phyloP scores from a whole-genome alignment of 30 jellyfish, hydroid and myxozoan genomes.

The Cassiopea andromeda region DNA sequence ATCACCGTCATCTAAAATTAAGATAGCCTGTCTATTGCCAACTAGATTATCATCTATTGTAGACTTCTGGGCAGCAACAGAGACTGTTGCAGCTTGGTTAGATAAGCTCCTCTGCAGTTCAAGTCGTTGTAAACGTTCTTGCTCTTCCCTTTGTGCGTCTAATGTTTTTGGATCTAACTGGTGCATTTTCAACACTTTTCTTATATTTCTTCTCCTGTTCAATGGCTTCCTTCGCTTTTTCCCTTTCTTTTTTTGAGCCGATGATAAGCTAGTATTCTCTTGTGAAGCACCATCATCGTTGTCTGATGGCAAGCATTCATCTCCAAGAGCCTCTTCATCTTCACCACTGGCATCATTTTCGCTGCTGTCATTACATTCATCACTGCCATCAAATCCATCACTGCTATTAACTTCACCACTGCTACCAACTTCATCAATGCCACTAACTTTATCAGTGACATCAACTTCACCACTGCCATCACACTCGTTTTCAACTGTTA shows the following conservation, averaged over 20 bases:
- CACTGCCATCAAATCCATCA: neutral
- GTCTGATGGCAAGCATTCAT: neutral
- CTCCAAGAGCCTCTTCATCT: constrained; percentile 13
- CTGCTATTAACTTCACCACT: neutral
- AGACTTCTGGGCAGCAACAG: neutral
- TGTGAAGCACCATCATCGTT: neutral
- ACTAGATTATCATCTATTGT: neutral
- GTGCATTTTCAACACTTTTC: constrained; percentile 66
- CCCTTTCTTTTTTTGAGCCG: neutral
- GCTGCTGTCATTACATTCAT: neutral
- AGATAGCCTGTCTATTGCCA: neutral
- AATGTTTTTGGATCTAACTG: constrained; percentile 80
- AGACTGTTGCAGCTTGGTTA: neutral
- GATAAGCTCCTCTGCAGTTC: constrained; percentile 61
- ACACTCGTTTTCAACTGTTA: no score
- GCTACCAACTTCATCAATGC: no score
- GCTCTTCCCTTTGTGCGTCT: constrained; percentile 87
- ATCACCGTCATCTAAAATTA: constrained; percentile 24
- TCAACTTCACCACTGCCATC: no score
- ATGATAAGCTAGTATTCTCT: neutral
- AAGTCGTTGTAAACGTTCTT: constrained; percentile 75
- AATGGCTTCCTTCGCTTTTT: constrained; percentile 64
- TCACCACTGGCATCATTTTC: constrained; percentile 10
- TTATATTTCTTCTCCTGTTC: constrained; percentile 78
- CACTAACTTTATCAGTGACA: no score